Evolutionary conservation across 2,797 vertebrate species (phyloP), one percentile per base, ranked within the genome.

Genomic region (Podarcis siculus): DNA sequence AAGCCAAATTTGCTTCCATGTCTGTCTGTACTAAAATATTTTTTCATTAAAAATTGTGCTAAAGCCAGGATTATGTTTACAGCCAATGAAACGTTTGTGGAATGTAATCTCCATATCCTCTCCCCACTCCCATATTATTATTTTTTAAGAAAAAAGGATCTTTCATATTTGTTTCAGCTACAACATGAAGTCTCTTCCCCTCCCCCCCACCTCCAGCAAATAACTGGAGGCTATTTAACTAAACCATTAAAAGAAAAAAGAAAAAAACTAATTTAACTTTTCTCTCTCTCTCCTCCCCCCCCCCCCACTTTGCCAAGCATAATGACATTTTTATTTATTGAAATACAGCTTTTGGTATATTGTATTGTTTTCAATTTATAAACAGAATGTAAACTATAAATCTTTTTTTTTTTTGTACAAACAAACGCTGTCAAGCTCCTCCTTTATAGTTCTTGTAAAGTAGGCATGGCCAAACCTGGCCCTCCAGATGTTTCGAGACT

Each of bases 291-390:
- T 42, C 39, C 55, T n/a, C 39, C 39, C 67, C 77, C 75, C 55
- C 55, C 69, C 77, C 83, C 81, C 19, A 66, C 69, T 85, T 89
- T 89, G 87, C 87, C 83, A 85, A 81, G 87, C 71, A 85, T 79
- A 89, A 75, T 80, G 58, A 76, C 64, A 69, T 79, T 85, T 75
- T 87, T 92, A 90, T 89, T 82, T 91, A 87, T 90, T 89, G 61
- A 85, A 89, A 87, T 72, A 89, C 69, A 87, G 79, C 75, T 85
- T 86, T 87, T 91, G 86, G 84, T 81, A 79, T 82, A 86, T 76
- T 87, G 27, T 35, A 80, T 90, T 86, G 85, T 84, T 84, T 79
- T 85, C 45, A 87, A 58, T 84, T 84, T 82, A 83, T 81, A 89
- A 73, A 89, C 76, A 87, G 82, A 86, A 84, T 86, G 89, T 91